Evolutionary conservation across 2,797 vertebrate species (phyloP).

Genomic region (Parauchenoglanis punctatus): DNA sequence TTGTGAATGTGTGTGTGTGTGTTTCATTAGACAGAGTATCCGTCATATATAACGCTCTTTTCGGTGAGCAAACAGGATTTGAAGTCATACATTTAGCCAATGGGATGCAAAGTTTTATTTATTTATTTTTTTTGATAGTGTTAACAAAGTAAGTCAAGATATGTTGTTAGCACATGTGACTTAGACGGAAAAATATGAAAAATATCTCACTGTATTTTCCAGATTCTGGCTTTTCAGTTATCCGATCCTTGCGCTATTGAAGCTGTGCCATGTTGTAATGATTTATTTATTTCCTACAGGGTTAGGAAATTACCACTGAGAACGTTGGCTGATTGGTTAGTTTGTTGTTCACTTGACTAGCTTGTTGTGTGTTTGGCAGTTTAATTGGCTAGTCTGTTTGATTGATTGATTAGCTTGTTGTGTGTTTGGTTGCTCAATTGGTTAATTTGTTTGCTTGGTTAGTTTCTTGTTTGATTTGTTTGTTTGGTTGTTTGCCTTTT

Average conservation of each 20-base stretch:
- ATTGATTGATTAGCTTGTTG: background rate
- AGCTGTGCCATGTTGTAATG: background rate
- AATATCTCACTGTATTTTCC: background rate
- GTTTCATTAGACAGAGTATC: constrained; percentile 60
- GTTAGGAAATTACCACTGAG: too few relatives aligned
- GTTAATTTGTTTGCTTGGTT: background rate
- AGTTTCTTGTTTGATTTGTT: background rate
- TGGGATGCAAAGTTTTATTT: background rate
- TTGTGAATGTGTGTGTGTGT: constrained; percentile 57
- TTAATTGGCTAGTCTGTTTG: background rate
- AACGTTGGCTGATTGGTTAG: background rate
- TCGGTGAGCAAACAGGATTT: background rate
- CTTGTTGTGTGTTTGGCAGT: background rate
- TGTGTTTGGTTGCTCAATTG: background rate
- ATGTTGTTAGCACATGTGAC: background rate
- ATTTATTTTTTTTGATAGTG: too few relatives aligned
- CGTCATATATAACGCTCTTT: constrained; percentile 62
- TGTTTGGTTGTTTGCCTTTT: background rate
- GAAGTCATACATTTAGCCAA: background rate
- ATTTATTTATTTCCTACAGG: background rate
- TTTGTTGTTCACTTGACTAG: background rate
- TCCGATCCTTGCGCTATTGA: background rate
- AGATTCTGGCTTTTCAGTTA: background rate
- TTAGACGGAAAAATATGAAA: background rate
- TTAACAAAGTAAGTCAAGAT: background rate